Conservation (phyloP, 2,113 vertebrate genomes). For the Thunnus thynnus region DNA sequence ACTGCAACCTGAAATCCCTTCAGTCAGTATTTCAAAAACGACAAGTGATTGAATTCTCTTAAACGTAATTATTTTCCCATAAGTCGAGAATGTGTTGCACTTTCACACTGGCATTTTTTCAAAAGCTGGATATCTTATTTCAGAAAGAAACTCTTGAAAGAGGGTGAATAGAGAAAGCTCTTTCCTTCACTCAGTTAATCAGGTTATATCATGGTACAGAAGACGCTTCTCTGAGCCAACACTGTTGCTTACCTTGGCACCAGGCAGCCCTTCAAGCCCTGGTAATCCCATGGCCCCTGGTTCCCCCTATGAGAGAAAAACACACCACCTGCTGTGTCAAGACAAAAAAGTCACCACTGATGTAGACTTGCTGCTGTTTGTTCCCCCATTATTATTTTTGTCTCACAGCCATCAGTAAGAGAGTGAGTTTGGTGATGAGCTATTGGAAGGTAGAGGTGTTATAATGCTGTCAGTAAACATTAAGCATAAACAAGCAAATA, state of each 20-base stretch:
- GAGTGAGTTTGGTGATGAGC: constrained; percentile 20
- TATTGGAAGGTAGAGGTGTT: constrained; percentile 24
- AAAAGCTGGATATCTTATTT: background rate
- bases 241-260: constrained; percentile 90
- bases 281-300: constrained; percentile 95
- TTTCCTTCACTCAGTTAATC: constrained; percentile 21
- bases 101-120: background rate
- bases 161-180: background rate
- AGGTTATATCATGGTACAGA: constrained; percentile 20
- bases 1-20: constrained; percentile 10
- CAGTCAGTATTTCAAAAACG: background rate
- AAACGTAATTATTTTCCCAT: constrained; percentile 7
- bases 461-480: constrained; percentile 29
- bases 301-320: constrained; percentile 89
- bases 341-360: constrained; percentile 25
- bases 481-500: constrained; percentile 31
- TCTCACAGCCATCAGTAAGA: constrained; percentile 1
- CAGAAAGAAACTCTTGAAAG: constrained; percentile 3
- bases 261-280: constrained; percentile 94
- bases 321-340: constrained; percentile 53
- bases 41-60: constrained; percentile 16
- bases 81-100: constrained; percentile 11
- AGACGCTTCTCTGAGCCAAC: background rate
- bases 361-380: background rate
- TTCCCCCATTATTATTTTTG: constrained; percentile 23